A percentile compares a stretch with the other conserved stretches of the same genome.
Evolutionary conservation across 1,140 invertebrate genomes (phyloP).

Genomic region (Aphaenogaster rudis): DNA sequence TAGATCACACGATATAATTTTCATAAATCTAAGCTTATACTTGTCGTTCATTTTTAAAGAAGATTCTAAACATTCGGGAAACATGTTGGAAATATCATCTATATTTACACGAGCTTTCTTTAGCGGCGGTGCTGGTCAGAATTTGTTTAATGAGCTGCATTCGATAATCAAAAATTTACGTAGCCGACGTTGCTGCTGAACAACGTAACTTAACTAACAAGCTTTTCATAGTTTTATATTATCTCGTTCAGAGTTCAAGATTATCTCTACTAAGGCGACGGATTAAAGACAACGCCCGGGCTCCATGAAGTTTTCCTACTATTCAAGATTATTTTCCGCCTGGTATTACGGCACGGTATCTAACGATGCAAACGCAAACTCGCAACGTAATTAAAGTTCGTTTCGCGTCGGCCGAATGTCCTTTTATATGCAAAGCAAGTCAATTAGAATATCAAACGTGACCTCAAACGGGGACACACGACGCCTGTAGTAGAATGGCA

Average conservation of each 20-base stretch:
- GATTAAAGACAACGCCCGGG: conserved; percentile 57
- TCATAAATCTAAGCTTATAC: neutral
- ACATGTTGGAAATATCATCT: neutral
- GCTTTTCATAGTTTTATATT: conserved; percentile 57
- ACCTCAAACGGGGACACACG: conserved; percentile 77
- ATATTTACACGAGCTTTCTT: neutral
- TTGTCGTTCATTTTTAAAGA: neutral
- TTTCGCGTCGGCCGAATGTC: conserved; percentile 76
- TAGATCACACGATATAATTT: neutral
- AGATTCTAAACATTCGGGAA: neutral
- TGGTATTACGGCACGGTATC: conserved; percentile 52
- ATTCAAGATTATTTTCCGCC: conserved; percentile 62
- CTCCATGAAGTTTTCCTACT: conserved; percentile 52
- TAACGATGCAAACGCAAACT: conserved; percentile 63
- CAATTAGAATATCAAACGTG: conserved; percentile 84
- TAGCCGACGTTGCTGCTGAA: neutral
- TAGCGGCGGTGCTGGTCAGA: neutral
- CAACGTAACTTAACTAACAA: conserved; percentile 26
- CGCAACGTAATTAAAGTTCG: conserved; percentile 79
- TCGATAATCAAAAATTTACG: neutral
- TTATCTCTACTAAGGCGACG: conserved; percentile 27
- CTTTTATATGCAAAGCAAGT: conserved; percentile 83
- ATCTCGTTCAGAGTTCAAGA: conserved; percentile 36
- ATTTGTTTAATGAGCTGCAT: conserved; percentile 16
- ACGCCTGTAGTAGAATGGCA: conserved; percentile 70